Percentiles rank a stretch among this genome's conserved stretches.
These are phyloP conservation scores for Octopus sinensis DNA, from an alignment of 1,140 invertebrate species.

Conservation along the genomic window DNA sequence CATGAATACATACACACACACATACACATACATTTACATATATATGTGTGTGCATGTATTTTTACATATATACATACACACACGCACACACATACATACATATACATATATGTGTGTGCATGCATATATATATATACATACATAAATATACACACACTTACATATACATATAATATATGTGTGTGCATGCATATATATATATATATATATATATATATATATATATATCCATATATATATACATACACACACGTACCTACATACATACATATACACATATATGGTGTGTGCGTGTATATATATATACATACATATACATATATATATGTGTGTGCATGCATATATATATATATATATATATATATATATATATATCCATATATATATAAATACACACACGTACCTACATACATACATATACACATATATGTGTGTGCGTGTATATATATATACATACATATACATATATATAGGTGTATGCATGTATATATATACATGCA, in stretches of 20 bases:
- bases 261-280: not conserved
- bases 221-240: slow-evolving; percentile 24
- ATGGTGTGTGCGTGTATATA: not conserved
- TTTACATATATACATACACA: slow-evolving; percentile 16
- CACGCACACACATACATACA: slow-evolving; percentile 10
- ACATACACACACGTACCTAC: not conserved
- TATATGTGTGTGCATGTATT: not conserved
- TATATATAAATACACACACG: slow-evolving; percentile 13
- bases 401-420: not conserved
- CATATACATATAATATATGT: not conserved
- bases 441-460: slow-evolving; percentile 20
- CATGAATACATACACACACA: not conserved
- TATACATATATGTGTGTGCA: slow-evolving; percentile 4
- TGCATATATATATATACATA: slow-evolving; percentile 17
- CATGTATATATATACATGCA: slow-evolving; percentile 9
- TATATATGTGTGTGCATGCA: not conserved
- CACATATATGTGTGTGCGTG: not conserved
- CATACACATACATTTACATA: not conserved
- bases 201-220: not conserved
- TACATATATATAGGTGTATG: slow-evolving; percentile 15
- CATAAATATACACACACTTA: slow-evolving; percentile 14
- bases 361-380: not conserved
- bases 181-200: not conserved
- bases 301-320: slow-evolving; percentile 15
- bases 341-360: too few relatives aligned